Percentiles rank a stretch among this genome's conserved stretches.
These are phyloP conservation scores for Sandelia bainsii DNA, from an alignment of 2,797 vertebrate genomes.

Conservation along the genomic window DNA sequence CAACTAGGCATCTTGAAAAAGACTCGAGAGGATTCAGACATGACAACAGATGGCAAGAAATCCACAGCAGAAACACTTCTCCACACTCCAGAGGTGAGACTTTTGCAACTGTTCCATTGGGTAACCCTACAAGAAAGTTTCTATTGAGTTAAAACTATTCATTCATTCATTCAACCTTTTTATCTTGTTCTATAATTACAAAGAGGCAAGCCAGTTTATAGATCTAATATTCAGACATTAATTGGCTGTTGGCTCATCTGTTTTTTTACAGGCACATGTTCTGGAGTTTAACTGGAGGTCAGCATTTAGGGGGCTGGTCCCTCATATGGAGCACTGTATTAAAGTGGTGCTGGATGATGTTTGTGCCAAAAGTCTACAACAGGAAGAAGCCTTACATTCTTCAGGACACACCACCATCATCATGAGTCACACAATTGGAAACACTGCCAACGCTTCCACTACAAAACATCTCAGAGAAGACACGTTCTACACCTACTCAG, in stretches of 20 bases:
- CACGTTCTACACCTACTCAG: conserved; percentile 72
- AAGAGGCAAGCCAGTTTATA: not conserved
- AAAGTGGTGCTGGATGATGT: conserved; percentile 89
- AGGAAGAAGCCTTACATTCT: conserved; percentile 85
- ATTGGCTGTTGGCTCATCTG: conserved; percentile 35
- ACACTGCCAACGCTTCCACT: conserved; percentile 61
- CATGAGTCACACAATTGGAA: conserved; percentile 72
- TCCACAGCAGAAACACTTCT: conserved; percentile 47
- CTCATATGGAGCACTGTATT: conserved; percentile 89
- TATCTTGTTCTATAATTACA: conserved; percentile 12
- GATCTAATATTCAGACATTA: conserved; percentile 8
- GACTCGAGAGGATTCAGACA: conserved; percentile 64
- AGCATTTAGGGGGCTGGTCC: conserved; percentile 87
- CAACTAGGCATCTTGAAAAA: conserved; percentile 78
- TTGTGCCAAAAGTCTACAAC: conserved; percentile 87
- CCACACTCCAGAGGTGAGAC: conserved; percentile 77
- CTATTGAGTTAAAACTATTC: conserved; percentile 12
- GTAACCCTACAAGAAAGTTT: conserved; percentile 8
- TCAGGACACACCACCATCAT: conserved; percentile 73
- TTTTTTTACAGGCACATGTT: conserved; percentile 81
- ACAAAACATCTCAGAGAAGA: conserved; percentile 76
- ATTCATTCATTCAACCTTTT: conserved; percentile 9
- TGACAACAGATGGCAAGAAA: conserved; percentile 62
- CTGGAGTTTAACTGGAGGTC: conserved; percentile 93
- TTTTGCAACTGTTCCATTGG: not conserved